Conservation (phyloP, 2,113 vertebrate genomes). For the Antechinus flavipes region DNA sequence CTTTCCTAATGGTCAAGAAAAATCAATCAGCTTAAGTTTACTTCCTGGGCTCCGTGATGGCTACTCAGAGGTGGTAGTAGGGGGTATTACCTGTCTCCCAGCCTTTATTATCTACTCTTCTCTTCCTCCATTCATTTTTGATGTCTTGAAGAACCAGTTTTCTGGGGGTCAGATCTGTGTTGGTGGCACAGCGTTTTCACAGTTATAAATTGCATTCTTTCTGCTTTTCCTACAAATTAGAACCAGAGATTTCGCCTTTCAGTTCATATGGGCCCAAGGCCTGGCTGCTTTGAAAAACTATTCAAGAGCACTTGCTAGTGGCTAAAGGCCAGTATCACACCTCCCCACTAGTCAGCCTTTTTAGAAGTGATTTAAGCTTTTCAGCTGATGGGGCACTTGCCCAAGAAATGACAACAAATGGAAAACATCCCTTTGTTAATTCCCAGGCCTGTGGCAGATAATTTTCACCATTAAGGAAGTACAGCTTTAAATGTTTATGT, state of each 20-base stretch:
- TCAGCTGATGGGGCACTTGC: conserved; percentile 6
- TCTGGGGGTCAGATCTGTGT: conserved; percentile 28
- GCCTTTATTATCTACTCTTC: neutral
- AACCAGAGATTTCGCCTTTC: conserved; percentile 75
- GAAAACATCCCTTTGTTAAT: conserved; percentile 66
- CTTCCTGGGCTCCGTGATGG: neutral
- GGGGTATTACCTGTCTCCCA: neutral
- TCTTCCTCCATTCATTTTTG: neutral
- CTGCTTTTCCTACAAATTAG: conserved; percentile 77
- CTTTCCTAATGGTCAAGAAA: conserved; percentile 17
- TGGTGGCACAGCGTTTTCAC: conserved; percentile 60
- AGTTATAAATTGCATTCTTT: conserved; percentile 78
- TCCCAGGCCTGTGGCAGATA: conserved; percentile 70
- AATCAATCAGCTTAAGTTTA: neutral
- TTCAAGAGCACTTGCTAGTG: conserved; percentile 96
- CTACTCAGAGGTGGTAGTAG: neutral
- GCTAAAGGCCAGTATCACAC: conserved; percentile 86
- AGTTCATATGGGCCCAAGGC: conserved; percentile 68
- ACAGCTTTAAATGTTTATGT: conserved; percentile 61
- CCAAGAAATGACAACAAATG: conserved; percentile 34
- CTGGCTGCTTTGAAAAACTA: conserved; percentile 85
- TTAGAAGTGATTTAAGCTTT: conserved; percentile 12
- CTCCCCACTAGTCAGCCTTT: conserved; percentile 25
- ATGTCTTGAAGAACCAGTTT: conserved; percentile 17
- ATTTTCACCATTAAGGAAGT: conserved; percentile 79